A percentile compares a stretch with the other conserved stretches of the same genome.
These are phyloP conservation scores for Zootermopsis nevadensis DNA, from an alignment of 2,888 invertebrate species.

Conservation along the genomic window DNA sequence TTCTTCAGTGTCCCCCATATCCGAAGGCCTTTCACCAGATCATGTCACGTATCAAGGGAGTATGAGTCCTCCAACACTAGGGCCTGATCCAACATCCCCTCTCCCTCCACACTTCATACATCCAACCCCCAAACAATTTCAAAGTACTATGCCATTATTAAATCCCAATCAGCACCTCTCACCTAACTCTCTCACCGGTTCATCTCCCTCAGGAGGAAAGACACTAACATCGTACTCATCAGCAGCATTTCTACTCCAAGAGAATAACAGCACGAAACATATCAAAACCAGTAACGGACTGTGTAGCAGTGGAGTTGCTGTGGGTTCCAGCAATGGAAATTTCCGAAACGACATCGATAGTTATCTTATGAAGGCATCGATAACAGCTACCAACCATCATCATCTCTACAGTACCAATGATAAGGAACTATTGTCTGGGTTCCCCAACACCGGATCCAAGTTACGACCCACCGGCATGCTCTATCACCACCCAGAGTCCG, in stretches of 20 bases:
- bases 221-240: conserved; percentile 56
- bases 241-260: conserved; percentile 39
- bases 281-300: conserved; percentile 35
- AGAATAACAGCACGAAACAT: conserved; percentile 30
- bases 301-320: not conserved
- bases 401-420: conserved; percentile 36
- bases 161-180: conserved; percentile 46
- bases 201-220: conserved; percentile 59
- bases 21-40: conserved; percentile 67
- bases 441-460: conserved; percentile 20
- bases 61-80: conserved; percentile 73
- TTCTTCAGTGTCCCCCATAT: conserved; percentile 54
- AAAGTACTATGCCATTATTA: conserved; percentile 51
- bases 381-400: conserved; percentile 32
- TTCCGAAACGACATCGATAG: conserved; percentile 46
- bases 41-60: conserved; percentile 81
- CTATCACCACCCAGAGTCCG: conserved; percentile 45
- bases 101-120: conserved; percentile 40
- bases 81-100: conserved; percentile 40
- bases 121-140: conserved; percentile 47
- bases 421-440: conserved; percentile 39
- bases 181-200: not conserved
- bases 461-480: conserved; percentile 39
- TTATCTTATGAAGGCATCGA: conserved; percentile 47
- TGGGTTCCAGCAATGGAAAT: conserved; percentile 30